These are phyloP conservation scores for Mesitornis unicolor DNA, from an alignment of 2,113 vertebrate species.

Conservation along the genomic window DNA sequence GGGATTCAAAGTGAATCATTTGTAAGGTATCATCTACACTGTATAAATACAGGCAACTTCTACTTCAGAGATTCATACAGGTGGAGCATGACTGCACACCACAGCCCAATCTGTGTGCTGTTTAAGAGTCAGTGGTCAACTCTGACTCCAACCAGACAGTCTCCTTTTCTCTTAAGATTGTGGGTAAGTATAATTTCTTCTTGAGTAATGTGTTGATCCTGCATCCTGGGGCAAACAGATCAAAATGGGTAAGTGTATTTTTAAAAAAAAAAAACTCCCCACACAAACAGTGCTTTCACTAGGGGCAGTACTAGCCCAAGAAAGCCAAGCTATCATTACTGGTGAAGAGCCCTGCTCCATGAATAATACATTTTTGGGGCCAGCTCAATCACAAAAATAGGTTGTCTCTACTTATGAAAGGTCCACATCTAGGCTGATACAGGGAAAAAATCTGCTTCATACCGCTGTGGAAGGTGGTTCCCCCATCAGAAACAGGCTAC, in stretches of 20 bases:
- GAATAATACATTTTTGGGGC: constrained; percentile 61
- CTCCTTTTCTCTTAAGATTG: background rate
- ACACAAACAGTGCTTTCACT: constrained; percentile 19
- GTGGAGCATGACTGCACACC: background rate
- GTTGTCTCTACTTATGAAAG: constrained; percentile 42
- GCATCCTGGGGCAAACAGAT: background rate
- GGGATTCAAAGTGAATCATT: background rate
- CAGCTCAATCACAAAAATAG: constrained; percentile 55
- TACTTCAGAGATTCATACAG: background rate
- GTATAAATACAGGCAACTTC: background rate
- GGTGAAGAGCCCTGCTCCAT: constrained; percentile 19
- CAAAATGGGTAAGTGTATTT: constrained; percentile 45
- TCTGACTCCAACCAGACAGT: background rate
- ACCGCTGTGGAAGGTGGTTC: background rate
- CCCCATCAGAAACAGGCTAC: background rate
- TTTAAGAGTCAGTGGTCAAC: background rate
- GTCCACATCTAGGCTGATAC: constrained; percentile 29
- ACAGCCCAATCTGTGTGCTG: background rate
- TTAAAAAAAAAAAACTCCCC: background rate
- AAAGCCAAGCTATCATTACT: constrained; percentile 54
- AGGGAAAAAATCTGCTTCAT: constrained; percentile 1
- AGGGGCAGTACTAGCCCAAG: constrained; percentile 35
- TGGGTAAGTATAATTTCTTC: background rate
- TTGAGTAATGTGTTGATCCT: constrained; percentile 21
- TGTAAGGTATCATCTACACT: background rate